Percentiles rank a stretch among this genome's conserved stretches.
phyloP scores from a whole-genome alignment of 2,113 vertebrate genomes.

The Verasper variegatus region DNA sequence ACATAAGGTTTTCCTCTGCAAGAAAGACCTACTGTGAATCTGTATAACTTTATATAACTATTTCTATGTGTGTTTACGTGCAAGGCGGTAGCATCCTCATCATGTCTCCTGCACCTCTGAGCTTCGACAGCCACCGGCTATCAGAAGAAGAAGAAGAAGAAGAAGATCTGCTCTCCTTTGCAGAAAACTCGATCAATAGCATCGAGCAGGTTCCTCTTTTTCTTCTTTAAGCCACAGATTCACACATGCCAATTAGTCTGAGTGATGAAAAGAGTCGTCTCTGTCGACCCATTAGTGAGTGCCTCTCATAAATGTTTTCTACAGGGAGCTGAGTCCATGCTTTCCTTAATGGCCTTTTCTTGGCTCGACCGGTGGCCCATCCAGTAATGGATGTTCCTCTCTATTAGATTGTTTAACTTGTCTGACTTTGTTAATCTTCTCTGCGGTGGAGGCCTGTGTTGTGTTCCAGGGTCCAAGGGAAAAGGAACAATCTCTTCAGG shows the following conservation, averaged over 20 bases:
- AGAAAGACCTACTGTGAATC: neutral
- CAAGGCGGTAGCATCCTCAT: constrained; percentile 1
- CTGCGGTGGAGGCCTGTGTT: constrained; percentile 14
- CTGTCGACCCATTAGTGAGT: constrained; percentile 74
- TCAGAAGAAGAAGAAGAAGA: too few relatives aligned
- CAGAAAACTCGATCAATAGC: constrained; percentile 58
- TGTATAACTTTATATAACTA: neutral
- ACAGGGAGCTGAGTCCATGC: constrained; percentile 66
- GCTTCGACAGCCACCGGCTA: constrained; percentile 9
- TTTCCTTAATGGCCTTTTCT: constrained; percentile 73
- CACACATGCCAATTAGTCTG: constrained; percentile 77
- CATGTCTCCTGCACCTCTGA: constrained; percentile 29
- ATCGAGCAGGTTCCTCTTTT: constrained; percentile 64
- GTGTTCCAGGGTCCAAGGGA: constrained; percentile 18
- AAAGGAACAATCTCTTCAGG: constrained; percentile 24
- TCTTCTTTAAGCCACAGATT: constrained; percentile 65
- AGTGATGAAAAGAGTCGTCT: constrained; percentile 75
- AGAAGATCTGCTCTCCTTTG: constrained; percentile 19
- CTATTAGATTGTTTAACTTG: constrained; percentile 62
- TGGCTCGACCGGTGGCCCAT: constrained; percentile 63
- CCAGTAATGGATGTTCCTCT: constrained; percentile 71
- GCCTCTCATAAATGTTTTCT: constrained; percentile 66
- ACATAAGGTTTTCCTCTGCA: neutral
- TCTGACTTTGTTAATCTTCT: constrained; percentile 61
- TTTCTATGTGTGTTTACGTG: neutral